Conservation (phyloP, 2,797 vertebrate species). For the Hypotaenidia okinawae region DNA sequence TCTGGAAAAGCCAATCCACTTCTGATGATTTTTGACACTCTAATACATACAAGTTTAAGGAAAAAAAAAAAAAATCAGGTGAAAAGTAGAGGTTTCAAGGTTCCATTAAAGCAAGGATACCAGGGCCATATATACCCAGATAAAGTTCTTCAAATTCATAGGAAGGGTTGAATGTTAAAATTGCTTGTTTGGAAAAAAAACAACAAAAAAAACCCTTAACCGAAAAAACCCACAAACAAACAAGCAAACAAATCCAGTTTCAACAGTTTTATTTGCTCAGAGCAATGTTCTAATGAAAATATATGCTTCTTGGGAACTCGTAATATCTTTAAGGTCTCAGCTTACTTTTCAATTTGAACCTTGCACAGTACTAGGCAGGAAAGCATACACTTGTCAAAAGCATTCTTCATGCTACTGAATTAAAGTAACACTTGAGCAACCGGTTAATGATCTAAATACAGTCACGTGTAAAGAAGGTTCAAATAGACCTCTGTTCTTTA, state of each 20-base stretch:
- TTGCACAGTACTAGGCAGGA: neutral
- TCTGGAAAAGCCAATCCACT: constrained; percentile 32
- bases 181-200: neutral
- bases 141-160: neutral
- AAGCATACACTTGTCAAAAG: neutral
- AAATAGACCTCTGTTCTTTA: neutral
- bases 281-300: neutral
- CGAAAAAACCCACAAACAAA: neutral
- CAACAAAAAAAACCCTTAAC: too few relatives aligned
- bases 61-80: neutral
- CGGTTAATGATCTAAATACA: neutral
- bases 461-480: neutral
- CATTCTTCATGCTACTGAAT: neutral
- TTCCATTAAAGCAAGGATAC: neutral
- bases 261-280: neutral
- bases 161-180: neutral
- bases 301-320: neutral
- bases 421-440: neutral
- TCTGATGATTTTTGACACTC: constrained; percentile 17
- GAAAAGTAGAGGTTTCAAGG: neutral
- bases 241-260: neutral
- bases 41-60: neutral
- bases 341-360: neutral
- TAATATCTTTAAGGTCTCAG: neutral
- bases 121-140: neutral